Evolutionary conservation across 2,113 vertebrate genomes (phyloP).

Genomic region (Halcyon malimbica): DNA sequence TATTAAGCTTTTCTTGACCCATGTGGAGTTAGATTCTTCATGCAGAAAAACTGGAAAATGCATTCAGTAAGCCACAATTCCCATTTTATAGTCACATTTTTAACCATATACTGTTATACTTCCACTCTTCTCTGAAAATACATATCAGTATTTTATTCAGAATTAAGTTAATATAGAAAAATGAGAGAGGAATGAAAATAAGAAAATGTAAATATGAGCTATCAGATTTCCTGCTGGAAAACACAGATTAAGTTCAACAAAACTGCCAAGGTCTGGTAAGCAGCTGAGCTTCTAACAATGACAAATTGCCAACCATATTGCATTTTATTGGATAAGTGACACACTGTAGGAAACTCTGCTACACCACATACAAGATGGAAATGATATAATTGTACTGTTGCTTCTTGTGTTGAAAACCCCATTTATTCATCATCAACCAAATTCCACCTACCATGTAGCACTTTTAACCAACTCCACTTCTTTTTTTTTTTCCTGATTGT

Average conservation of each 20-base stretch:
- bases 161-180: not conserved
- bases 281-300: not conserved
- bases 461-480: not conserved
- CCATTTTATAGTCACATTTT: not conserved
- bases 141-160: not conserved
- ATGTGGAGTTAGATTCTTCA: not conserved
- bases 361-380: not conserved
- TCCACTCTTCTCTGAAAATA: not conserved
- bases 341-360: not conserved
- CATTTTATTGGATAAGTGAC: not conserved
- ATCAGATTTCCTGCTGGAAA: not conserved
- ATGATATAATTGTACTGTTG: not conserved
- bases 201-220: not conserved
- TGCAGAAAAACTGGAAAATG: not conserved
- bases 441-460: not conserved
- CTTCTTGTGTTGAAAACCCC: not conserved
- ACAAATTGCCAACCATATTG: slow-evolving; percentile 4
- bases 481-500: not conserved
- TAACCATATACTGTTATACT: not conserved
- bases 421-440: not conserved
- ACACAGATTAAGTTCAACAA: not conserved
- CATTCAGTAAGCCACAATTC: not conserved
- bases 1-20: not conserved
- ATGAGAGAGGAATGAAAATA: not conserved
- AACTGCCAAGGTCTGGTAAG: not conserved